phyloP scores from a whole-genome alignment of 2,888 invertebrate species.

The Amblyteles armatorius region DNA sequence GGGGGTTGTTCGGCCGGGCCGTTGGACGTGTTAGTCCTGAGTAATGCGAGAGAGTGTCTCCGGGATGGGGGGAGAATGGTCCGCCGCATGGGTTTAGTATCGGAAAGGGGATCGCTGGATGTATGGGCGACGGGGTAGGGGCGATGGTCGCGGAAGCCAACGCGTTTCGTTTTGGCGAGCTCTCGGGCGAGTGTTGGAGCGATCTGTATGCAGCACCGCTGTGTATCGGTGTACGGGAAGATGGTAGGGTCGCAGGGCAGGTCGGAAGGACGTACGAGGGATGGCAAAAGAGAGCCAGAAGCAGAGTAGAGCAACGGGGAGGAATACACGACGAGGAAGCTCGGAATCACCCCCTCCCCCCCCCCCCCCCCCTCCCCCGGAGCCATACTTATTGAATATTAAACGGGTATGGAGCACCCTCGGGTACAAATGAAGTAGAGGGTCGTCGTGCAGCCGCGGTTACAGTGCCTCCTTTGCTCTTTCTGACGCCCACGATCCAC shows the following conservation, averaged over 20 bases:
- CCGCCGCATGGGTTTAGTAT: constrained; percentile 56
- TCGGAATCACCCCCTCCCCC: constrained; percentile 55
- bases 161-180: constrained; percentile 1
- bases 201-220: constrained; percentile 1
- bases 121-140: constrained; percentile 15
- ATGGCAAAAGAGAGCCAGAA: constrained; percentile 16
- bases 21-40: constrained; percentile 67
- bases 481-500: constrained; percentile 42
- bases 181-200: neutral
- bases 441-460: constrained; percentile 55
- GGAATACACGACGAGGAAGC: constrained; percentile 49
- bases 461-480: constrained; percentile 64
- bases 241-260: constrained; percentile 1
- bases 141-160: constrained; percentile 2
- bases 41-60: constrained; percentile 59
- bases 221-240: neutral
- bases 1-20: constrained; percentile 64
- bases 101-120: constrained; percentile 21
- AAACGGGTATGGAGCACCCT: constrained; percentile 68
- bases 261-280: constrained; percentile 36
- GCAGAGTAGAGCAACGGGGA: constrained; percentile 26
- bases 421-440: constrained; percentile 72
- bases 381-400: constrained; percentile 75
- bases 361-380: constrained; percentile 12
- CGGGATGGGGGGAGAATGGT: constrained; percentile 16